phyloP scores from a whole-genome alignment of 2,797 vertebrate genomes.

The Acipenser ruthenus region DNA sequence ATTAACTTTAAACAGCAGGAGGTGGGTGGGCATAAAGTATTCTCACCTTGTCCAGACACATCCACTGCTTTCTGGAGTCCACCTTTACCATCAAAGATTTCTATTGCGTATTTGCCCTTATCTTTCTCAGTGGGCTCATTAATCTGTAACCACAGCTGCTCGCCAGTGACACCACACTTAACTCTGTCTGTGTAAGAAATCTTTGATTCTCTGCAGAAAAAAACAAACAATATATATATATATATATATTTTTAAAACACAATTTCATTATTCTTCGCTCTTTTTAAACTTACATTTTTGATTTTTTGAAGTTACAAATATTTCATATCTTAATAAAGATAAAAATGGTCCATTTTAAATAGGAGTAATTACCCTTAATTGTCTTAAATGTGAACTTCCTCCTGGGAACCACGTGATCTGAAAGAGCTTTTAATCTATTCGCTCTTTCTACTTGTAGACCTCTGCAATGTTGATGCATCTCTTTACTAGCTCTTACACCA shows the following conservation, averaged over 20 bases:
- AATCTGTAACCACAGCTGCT: constrained; percentile 95
- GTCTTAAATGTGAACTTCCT: no score
- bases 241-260: constrained; percentile 6
- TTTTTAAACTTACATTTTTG: no score
- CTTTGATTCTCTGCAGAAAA: constrained; percentile 67
- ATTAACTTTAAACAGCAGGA: not conserved
- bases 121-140: constrained; percentile 96
- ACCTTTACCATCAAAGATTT: constrained; percentile 85
- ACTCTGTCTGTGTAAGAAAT: constrained; percentile 82
- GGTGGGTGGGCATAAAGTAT: not conserved
- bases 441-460: no score
- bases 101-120: constrained; percentile 87
- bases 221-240: constrained; percentile 10
- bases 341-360: no score
- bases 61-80: constrained; percentile 76
- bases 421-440: no score
- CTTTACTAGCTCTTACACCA: no score
- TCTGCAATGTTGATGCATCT: no score
- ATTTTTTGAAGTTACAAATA: no score
- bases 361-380: no score
- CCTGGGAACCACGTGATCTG: no score
- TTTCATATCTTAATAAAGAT: no score
- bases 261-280: no score
- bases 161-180: constrained; percentile 78
- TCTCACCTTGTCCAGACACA: constrained; percentile 80